Base-by-base conservation (phyloP, 2,888 invertebrate genomes). In the Gisinianus flammeolus region DNA sequence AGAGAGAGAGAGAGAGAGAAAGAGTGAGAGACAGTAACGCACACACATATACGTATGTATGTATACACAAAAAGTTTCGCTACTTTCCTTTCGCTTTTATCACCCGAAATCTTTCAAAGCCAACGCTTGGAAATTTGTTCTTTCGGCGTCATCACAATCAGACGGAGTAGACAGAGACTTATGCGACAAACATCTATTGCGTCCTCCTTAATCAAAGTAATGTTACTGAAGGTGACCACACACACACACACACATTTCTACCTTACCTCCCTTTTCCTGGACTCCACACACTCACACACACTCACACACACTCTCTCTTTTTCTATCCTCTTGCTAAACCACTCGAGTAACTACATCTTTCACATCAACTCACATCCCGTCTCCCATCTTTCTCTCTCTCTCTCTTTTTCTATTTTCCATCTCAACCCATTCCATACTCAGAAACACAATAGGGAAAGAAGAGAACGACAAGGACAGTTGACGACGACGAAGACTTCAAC, bases 301-400 rank as follows among this genome's bases (percentile, higher is more conserved):
- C 56, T 12, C 5, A 35, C 5, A 35, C 35, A 44, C 44, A 44
- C 44, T 16, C 44, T 44, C 44, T 16, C 44, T 19, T 44, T 44
- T 12, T 44, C 12, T 16, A 44, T 44, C 19, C 44, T 44, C 44
- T 44, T 44, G 19, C 62, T 26, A 62, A 62, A 26, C 62, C 62
- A 62, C 62, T 62, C 62, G 62, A 62, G 5, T 62, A 62, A 62
- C 62, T 62, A 62, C 62, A 62, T 62, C 62, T 62, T 62, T 62
- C 62, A 62, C 56, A 58, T 58, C 24, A n/a, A 26, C 24, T 26
- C 24, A 62, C 22, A 62, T 28, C 4, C 44, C 44, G 44, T 44
- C 44, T 35, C 12, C 35, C 35, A 35, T 8, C 35, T 35, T 44
- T 19, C 44, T 16, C 19, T 44, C 6, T 44, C 44, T 19, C 2